Evolutionary conservation across 1,140 invertebrate genomes (phyloP).

Genomic region (Drosophila biarmipes): DNA sequence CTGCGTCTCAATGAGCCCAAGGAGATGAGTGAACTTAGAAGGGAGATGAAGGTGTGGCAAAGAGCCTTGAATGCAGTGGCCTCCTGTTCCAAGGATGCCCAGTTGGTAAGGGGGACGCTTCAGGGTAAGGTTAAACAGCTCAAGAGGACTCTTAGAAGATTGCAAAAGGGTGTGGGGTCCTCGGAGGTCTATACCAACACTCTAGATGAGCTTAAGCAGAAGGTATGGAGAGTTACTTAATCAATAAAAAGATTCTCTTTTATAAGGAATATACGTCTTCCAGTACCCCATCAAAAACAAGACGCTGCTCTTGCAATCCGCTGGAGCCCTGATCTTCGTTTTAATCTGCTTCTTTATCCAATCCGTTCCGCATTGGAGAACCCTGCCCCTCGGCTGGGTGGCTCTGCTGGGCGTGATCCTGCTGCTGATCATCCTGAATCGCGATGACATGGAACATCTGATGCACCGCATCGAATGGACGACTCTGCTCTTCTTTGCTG

Average conservation of each 20-base stretch:
- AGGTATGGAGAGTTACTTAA: slow-evolving; percentile 66
- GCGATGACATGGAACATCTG: slow-evolving; percentile 89
- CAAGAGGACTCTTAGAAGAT: slow-evolving; percentile 86
- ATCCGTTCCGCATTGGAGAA: slow-evolving; percentile 87
- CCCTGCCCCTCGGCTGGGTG: slow-evolving; percentile 90
- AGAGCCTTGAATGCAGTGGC: slow-evolving; percentile 89
- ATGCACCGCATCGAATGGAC: slow-evolving; percentile 92
- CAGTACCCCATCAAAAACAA: slow-evolving; percentile 90
- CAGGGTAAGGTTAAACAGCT: slow-evolving; percentile 88
- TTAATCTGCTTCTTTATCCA: slow-evolving; percentile 90
- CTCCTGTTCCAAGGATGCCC: slow-evolving; percentile 91
- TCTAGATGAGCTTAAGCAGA: slow-evolving; percentile 87
- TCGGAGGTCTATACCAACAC: slow-evolving; percentile 87
- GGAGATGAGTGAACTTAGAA: slow-evolving; percentile 89
- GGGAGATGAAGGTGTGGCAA: slow-evolving; percentile 91
- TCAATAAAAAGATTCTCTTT: fast-evolving
- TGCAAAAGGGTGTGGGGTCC: slow-evolving; percentile 85
- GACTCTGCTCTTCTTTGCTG: slow-evolving; percentile 92
- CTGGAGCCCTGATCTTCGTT: slow-evolving; percentile 87
- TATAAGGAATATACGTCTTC: background rate
- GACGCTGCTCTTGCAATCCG: slow-evolving; percentile 88
- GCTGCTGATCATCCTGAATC: slow-evolving; percentile 87
- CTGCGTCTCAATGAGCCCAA: slow-evolving; percentile 88
- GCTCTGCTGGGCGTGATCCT: slow-evolving; percentile 89
- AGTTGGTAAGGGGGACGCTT: slow-evolving; percentile 88